Evolutionary conservation across 2,113 vertebrate species (phyloP), one percentile per base, ranked within the genome.

Genomic region (Anolis carolinensis): DNA sequence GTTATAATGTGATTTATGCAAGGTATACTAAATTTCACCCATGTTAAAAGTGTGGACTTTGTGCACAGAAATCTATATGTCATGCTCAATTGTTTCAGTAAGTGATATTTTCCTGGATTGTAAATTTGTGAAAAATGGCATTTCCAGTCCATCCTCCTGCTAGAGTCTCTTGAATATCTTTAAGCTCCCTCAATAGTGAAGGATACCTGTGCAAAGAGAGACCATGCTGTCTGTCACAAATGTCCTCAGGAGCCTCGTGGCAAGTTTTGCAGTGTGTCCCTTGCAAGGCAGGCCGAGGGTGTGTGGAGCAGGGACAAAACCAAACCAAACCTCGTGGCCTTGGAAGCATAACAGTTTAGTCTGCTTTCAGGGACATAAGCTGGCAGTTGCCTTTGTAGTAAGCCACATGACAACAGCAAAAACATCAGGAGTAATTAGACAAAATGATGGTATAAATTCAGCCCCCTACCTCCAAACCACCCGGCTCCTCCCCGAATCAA

Each of bases 381-480:
- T 90, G 92, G 85, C 90, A 93, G 88, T 90, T 92, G 92, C 88
- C 90, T 94, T 93, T 95, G 94, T 93, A 93, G 91, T 92, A 93
- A 93, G 52, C 87, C 91, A 91, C 92, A 94, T 94, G 94, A 95
- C 94, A 95, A 91, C 90, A 95, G 92, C 87, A 84, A 93, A 94
- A 95, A 93, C 93, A 94, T 94, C 94, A 95, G 92, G 90, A 85
- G 0, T 95, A 94, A 95, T 94, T 94, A 95, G 93, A 93, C 20
- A 0, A 94, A 91, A 95, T 91, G 93, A 93, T 93, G 93, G 91
- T 90, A 63, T 93, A 94, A 91, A 90, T 92, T 92, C 90, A 92
- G 48, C 83, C 88, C 90, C 92, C 89, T 88, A 36, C 87, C 92
- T 87, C 80, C 77, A 94, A 88, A 93, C 88, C 81, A 90, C 91